Evolutionary conservation across 2,113 vertebrate genomes (phyloP).

Genomic region (Prochilodus magdalenae): DNA sequence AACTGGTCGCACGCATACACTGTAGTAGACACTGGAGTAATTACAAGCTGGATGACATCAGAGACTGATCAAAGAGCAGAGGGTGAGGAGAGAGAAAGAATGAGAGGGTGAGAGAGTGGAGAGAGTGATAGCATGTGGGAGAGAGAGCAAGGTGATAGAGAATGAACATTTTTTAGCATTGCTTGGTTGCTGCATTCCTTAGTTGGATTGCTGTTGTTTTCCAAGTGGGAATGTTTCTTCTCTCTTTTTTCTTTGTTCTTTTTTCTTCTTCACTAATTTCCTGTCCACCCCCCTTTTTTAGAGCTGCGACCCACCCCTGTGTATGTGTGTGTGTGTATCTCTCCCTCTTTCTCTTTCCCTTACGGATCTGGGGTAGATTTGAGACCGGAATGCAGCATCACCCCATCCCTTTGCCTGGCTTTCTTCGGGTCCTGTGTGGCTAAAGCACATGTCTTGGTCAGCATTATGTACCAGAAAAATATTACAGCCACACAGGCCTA

Average conservation of each 20-base stretch:
- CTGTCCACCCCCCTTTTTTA: constrained; percentile 32
- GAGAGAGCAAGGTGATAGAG: not conserved
- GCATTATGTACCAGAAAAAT: no score
- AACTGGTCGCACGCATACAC: constrained; percentile 4
- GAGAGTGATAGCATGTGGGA: not conserved
- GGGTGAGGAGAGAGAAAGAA: not conserved
- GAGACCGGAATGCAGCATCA: not conserved
- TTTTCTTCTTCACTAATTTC: constrained; percentile 46
- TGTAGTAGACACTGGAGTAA: constrained; percentile 9
- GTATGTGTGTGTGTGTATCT: not conserved
- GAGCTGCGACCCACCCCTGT: constrained; percentile 1
- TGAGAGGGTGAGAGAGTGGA: no score
- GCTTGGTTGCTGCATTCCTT: constrained; percentile 30
- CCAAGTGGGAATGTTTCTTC: not conserved
- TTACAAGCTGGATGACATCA: constrained; percentile 7
- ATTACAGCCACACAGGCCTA: no score
- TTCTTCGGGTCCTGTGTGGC: not conserved
- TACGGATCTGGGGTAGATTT: not conserved
- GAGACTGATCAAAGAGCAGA: not conserved
- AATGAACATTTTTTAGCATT: constrained; percentile 14
- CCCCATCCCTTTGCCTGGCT: not conserved
- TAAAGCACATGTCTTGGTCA: not conserved
- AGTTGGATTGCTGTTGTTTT: constrained; percentile 26
- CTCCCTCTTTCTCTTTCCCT: not conserved
- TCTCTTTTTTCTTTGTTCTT: not conserved